A percentile compares a stretch with the other conserved stretches of the same genome.
Evolutionary conservation across 2,113 vertebrate species (phyloP).

Genomic region (Ornithorhynchus anatinus): DNA sequence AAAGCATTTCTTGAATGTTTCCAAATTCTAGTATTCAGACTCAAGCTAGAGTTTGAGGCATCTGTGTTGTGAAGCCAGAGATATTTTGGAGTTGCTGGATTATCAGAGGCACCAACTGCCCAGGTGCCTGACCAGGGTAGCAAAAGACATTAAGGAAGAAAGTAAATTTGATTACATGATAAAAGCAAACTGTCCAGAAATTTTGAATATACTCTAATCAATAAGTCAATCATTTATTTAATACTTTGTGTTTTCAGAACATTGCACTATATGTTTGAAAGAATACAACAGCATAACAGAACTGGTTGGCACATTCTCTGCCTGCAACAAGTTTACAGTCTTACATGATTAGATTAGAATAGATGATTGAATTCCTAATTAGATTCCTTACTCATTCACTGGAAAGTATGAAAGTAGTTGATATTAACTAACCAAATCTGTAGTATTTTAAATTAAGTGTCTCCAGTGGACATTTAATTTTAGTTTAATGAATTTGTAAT

Average conservation of each 20-base stretch:
- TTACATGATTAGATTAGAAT: too few relatives aligned
- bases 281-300: too few relatives aligned
- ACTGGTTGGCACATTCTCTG: too few relatives aligned
- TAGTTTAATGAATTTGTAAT: slow-evolving; percentile 15
- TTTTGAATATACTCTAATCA: neutral
- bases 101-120: neutral
- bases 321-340: too few relatives aligned
- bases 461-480: neutral
- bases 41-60: too few relatives aligned
- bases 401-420: neutral
- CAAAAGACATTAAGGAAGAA: slow-evolving; percentile 4
- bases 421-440: slow-evolving; percentile 11
- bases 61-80: too few relatives aligned
- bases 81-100: neutral
- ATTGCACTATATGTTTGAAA: too few relatives aligned
- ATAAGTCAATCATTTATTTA: too few relatives aligned
- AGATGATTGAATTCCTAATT: too few relatives aligned
- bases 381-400: slow-evolving; percentile 4
- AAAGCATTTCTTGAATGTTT: too few relatives aligned
- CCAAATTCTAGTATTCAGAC: too few relatives aligned
- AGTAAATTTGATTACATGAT: neutral
- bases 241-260: too few relatives aligned
- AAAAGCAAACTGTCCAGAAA: slow-evolving; percentile 26
- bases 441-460: slow-evolving; percentile 13
- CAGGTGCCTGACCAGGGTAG: neutral